Conservation (phyloP, 2,888 invertebrate species). For the Thecocarcelia acutangulata region DNA sequence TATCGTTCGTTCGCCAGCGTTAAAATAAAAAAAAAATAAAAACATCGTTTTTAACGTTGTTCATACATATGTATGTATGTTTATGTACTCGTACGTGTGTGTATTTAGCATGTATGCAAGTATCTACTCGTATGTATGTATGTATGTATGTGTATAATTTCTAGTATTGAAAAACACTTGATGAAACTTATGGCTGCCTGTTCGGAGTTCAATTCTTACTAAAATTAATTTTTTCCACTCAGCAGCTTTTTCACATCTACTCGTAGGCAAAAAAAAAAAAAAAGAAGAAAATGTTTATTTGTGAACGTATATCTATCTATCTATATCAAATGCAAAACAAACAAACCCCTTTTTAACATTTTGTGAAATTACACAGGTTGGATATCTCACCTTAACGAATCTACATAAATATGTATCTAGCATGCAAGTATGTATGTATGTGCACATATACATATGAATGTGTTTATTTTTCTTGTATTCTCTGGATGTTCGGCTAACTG, state of each 20-base stretch:
- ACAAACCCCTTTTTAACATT: slow-evolving; percentile 61
- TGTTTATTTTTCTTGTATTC: background rate
- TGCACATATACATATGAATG: too few species aligned
- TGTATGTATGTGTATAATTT: background rate
- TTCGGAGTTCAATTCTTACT: too few species aligned
- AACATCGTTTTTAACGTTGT: slow-evolving; percentile 14
- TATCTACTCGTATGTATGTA: too few species aligned
- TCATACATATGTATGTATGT: background rate
- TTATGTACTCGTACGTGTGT: background rate
- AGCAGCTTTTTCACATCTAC: too few species aligned
- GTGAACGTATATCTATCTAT: slow-evolving; percentile 19
- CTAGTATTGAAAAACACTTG: slow-evolving; percentile 15
- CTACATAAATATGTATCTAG: background rate
- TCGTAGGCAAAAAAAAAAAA: too few species aligned
- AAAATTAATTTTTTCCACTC: too few species aligned
- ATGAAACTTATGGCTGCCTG: background rate
- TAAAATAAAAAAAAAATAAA: too few species aligned
- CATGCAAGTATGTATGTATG: too few species aligned
- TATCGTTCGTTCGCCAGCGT: too few species aligned
- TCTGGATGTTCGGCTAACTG: background rate
- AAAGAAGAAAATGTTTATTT: background rate
- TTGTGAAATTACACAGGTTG: slow-evolving; percentile 64
- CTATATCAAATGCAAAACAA: slow-evolving; percentile 48
- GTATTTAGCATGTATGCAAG: background rate
- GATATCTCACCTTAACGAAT: slow-evolving; percentile 62